Evolutionary conservation across 2,888 invertebrate species (phyloP).

Genomic region (Prenolepis imparis): DNA sequence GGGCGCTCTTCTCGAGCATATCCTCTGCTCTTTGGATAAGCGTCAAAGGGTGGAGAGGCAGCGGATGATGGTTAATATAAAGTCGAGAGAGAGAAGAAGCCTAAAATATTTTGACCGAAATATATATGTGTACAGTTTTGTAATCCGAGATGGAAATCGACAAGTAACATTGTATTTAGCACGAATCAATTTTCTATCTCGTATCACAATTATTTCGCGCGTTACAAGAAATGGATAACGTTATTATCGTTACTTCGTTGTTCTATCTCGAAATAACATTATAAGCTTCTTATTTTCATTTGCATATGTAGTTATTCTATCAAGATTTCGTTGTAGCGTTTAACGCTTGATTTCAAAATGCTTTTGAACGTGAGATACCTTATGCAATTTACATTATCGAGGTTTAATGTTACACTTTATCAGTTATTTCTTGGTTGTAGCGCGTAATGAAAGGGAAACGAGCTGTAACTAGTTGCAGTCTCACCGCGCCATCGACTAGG

Average conservation of each 20-base stretch:
- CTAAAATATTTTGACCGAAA: conserved; percentile 5
- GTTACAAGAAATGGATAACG: not conserved
- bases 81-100: conserved; percentile 15
- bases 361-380: not conserved
- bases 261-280: conserved; percentile 7
- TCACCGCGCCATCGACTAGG: not conserved
- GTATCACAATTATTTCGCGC: conserved; percentile 22
- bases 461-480: conserved; percentile 38
- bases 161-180: conserved; percentile 1
- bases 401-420: not conserved
- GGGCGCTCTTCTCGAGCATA: conserved; percentile 43
- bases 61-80: not conserved
- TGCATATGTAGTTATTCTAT: not conserved
- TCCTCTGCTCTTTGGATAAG: conserved; percentile 18
- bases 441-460: conserved; percentile 23
- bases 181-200: conserved; percentile 26
- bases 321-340: not conserved
- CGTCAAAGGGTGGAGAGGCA: conserved; percentile 6
- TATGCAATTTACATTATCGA: conserved; percentile 4
- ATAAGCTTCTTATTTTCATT: not conserved
- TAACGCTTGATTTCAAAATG: not conserved
- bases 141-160: conserved; percentile 12
- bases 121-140: not conserved
- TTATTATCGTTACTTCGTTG: not conserved
- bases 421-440: conserved; percentile 12